Evolutionary conservation across 2,797 vertebrate genomes (phyloP), one percentile per base, ranked within the genome.

Genomic region (Danio choprae): DNA sequence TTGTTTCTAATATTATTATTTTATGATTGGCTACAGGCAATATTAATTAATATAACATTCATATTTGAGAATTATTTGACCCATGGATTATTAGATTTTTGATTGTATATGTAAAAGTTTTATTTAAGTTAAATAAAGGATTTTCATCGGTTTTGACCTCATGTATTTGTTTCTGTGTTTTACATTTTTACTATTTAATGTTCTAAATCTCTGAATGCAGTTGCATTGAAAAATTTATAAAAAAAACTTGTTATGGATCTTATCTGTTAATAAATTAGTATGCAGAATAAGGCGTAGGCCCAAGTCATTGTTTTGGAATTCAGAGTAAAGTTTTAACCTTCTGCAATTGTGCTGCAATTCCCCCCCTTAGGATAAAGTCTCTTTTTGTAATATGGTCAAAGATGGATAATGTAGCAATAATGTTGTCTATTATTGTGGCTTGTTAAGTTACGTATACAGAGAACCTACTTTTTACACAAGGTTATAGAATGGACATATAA

Each of bases 81-180:
- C 16, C 1, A 7, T 56, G 7, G 40, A 56, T 56, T 58, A 10
- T 75, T 63, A 18, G 22, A 22, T 62, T 12, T 15, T 8, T 1
- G 3, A 15, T 50, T 60, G 53, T 70, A 9, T 50, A 40, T 70
- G 29, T 59, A 78, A 11, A n/a, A 11, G 46, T 58, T 67, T 77
- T 56, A 77, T 78, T 78, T 70, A 60, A 51, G 15, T 53, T 36
- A 16, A 64, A 74, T 63, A 70, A 70, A 53, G 10, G 3, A 20
- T 16, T 62, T 51, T 44, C 48, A 9, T 56, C 9, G 53, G 50
- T 53, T 44, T 55, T 29, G 53, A 78, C 55, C n/a, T 67, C 77
- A 76, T 75, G 38, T 46, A 50, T 78, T 69, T 48, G 40, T 70
- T 85, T 74, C 38, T 69, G 18, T 62, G 10, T 36, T 68, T 59